phyloP scores from a whole-genome alignment of 2,888 invertebrate species.

The Mesopsocus fuscifrons region DNA sequence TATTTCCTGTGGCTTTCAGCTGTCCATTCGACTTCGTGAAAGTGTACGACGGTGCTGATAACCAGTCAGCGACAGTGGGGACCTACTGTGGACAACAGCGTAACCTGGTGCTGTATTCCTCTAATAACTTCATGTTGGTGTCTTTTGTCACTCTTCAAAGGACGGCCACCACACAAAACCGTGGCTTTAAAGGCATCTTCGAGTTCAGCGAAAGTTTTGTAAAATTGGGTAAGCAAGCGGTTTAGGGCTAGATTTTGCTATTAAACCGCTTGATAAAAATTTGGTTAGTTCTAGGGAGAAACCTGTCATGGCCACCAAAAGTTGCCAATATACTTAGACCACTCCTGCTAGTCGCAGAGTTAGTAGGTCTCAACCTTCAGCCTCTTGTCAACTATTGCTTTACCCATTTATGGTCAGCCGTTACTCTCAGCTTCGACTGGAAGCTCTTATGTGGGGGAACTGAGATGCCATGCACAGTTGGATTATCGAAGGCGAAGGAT shows the following conservation, averaged over 20 bases:
- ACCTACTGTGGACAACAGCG: conserved; percentile 95
- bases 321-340: no score
- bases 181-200: conserved; percentile 96
- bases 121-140: conserved; percentile 75
- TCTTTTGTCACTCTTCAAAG: conserved; percentile 80
- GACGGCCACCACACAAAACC: conserved; percentile 86
- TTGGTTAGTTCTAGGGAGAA: no score
- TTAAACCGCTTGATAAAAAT: no score
- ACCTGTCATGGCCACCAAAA: not conserved
- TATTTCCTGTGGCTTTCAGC: conserved; percentile 32
- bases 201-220: conserved; percentile 98
- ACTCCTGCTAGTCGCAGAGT: no score
- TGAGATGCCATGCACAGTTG: no score
- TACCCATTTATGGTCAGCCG: no score
- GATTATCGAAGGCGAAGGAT: no score
- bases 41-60: conserved; percentile 87
- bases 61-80: conserved; percentile 76
- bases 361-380: no score
- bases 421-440: no score
- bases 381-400: no score
- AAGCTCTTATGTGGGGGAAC: no score
- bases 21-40: conserved; percentile 98
- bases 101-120: conserved; percentile 88
- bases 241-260: no score
- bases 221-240: conserved; percentile 67